Evolutionary conservation across 2,113 vertebrate species (phyloP), one percentile per base, ranked within the genome.

Genomic region (Otocyon megalotis): DNA sequence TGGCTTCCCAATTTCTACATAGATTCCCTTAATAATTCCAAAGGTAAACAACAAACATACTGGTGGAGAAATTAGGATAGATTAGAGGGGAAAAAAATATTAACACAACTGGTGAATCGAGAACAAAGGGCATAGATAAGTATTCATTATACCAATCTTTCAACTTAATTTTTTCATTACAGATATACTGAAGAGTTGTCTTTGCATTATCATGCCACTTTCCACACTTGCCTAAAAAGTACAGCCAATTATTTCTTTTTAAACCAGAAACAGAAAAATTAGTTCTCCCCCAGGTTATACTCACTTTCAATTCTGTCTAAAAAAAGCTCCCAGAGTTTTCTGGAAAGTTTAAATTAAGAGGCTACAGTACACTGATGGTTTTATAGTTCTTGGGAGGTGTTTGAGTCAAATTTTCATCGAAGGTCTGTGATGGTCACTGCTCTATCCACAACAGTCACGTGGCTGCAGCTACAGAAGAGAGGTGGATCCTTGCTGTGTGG

Each of bases 401-500:
- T 19, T 50, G 90, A 98, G 93, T 86, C 74, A 56, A 87, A 93
- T 88, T 79, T 85, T 99, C 98, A 99, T 98, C 99, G 99, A 91
- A 99, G 98, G 98, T 99, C 99, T 98, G 99, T 98, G 98, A 99
- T 97, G 26, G 99, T 98, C 94, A 99, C 99, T 0, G 99, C 98
- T 91, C 98, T 98, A 26, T 99, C 99, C 0, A 98, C 98, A 95
- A 99, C 98, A 1, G 98, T 98, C 97, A 99, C 98, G 0, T 99
- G 99, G 74, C 30, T 99, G 69, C 99, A 99, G 72, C 98, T 99
- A 22, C 98, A 99, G 97, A 99, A 99, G 5, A 99, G 99, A 58
- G 99, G 99, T 0, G 99, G 99, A 0, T 99, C 99, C 98, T 99
- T 99, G 98, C 99, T 98, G 97, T 99, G 99, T 0, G 99, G 99